These are phyloP conservation scores for Thinocorus orbignyianus DNA, from an alignment of 2,113 vertebrate genomes.

Conservation along the genomic window DNA sequence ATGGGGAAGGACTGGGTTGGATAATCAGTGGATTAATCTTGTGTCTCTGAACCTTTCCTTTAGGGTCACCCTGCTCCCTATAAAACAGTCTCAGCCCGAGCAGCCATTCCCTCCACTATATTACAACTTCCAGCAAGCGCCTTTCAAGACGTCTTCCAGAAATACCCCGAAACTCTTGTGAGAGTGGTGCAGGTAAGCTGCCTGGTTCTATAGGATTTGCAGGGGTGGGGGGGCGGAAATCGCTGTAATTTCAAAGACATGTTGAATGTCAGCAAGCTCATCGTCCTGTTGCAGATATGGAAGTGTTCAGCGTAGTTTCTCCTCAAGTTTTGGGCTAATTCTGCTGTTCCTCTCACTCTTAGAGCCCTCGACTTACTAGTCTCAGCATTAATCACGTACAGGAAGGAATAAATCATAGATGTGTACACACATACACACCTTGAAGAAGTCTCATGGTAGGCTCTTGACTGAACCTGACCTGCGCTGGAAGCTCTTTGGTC, in stretches of 20 bases:
- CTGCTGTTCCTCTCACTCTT: background rate
- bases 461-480: background rate
- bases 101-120: constrained; percentile 80
- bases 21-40: background rate
- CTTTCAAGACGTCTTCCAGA: constrained; percentile 90
- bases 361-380: background rate
- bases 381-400: background rate
- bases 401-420: background rate
- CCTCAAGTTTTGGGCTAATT: background rate
- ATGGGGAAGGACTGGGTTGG: background rate
- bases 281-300: accelerated
- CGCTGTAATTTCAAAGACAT: background rate
- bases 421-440: accelerated
- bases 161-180: constrained; percentile 92
- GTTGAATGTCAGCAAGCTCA: background rate
- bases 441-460: background rate
- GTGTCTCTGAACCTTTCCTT: background rate
- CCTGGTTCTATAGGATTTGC: accelerated
- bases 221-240: accelerated
- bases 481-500: background rate
- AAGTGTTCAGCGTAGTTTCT: background rate
- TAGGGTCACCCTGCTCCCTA: constrained; percentile 90
- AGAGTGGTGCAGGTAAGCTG: constrained; percentile 87
- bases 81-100: constrained; percentile 89
- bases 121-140: constrained; percentile 87